phyloP scores from a whole-genome alignment of 2,888 invertebrate species.

The Cremastinae sp. region DNA sequence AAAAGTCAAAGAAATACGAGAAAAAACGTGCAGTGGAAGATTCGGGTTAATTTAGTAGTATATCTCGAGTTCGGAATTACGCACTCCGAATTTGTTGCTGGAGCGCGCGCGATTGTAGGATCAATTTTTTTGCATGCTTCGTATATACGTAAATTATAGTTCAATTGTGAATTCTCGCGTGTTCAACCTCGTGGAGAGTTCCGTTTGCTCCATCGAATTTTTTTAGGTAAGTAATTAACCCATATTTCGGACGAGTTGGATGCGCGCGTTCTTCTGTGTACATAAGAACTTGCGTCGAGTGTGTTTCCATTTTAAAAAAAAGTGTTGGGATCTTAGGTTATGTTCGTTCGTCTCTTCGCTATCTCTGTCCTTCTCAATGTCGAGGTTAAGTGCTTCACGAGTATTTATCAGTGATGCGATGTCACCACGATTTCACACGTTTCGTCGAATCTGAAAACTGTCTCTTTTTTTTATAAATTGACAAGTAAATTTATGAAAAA shows the following conservation, averaged over 20 bases:
- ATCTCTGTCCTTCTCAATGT: conserved; percentile 18
- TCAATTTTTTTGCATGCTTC: conserved; percentile 16
- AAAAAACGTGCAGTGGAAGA: too few species aligned
- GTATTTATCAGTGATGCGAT: conserved; percentile 30
- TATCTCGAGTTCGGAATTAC: too few species aligned
- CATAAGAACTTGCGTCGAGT: too few species aligned
- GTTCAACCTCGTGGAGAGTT: conserved; percentile 47
- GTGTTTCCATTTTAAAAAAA: too few species aligned
- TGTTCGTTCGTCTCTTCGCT: conserved; percentile 15
- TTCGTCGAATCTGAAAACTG: background rate
- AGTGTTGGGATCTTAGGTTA: conserved; percentile 41
- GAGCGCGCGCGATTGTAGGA: background rate
- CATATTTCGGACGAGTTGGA: conserved; percentile 47
- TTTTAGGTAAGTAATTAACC: conserved; percentile 62
- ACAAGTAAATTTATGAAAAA: background rate
- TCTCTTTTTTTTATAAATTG: conserved; percentile 30
- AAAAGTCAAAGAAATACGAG: too few species aligned
- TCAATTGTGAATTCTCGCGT: conserved; percentile 25
- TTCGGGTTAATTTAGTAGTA: too few species aligned
- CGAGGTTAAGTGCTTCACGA: conserved; percentile 41
- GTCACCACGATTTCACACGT: conserved; percentile 36
- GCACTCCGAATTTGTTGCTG: background rate
- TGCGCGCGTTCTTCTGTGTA: conserved; percentile 38
- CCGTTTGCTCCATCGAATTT: conserved; percentile 59
- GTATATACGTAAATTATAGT: background rate